These are phyloP conservation scores for Rhopalosiphum padi DNA, from an alignment of 1,140 invertebrate genomes.

Conservation along the genomic window DNA sequence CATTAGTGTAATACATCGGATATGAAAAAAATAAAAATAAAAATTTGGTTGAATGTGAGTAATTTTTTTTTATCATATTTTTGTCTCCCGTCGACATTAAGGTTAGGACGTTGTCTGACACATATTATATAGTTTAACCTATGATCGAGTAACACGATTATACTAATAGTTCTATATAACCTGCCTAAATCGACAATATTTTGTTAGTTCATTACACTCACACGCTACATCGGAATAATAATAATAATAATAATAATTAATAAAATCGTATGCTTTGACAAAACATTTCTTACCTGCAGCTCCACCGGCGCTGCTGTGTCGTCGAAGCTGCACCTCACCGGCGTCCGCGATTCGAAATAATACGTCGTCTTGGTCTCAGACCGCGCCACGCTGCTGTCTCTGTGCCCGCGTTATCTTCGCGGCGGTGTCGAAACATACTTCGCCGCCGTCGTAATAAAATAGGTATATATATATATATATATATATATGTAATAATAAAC, in stretches of 20 bases:
- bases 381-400: not conserved
- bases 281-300: conserved; percentile 1
- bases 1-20: not conserved
- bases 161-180: not conserved
- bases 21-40: not conserved
- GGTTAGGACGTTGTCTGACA: not conserved
- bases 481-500: not conserved
- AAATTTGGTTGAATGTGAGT: not conserved
- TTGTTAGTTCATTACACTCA: not conserved
- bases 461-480: not conserved
- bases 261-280: not conserved
- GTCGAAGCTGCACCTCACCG: not conserved
- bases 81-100: not conserved
- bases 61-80: not conserved
- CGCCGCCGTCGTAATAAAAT: not conserved
- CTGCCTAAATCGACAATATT: not conserved
- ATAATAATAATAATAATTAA: not conserved
- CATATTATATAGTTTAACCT: no score
- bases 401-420: not conserved
- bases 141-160: not conserved
- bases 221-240: not conserved
- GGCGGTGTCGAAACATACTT: not conserved
- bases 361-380: not conserved
- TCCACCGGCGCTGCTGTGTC: not conserved
- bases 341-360: conserved; percentile 12